phyloP scores from a whole-genome alignment of 2,113 vertebrate genomes.

The Platichthys flesus region DNA sequence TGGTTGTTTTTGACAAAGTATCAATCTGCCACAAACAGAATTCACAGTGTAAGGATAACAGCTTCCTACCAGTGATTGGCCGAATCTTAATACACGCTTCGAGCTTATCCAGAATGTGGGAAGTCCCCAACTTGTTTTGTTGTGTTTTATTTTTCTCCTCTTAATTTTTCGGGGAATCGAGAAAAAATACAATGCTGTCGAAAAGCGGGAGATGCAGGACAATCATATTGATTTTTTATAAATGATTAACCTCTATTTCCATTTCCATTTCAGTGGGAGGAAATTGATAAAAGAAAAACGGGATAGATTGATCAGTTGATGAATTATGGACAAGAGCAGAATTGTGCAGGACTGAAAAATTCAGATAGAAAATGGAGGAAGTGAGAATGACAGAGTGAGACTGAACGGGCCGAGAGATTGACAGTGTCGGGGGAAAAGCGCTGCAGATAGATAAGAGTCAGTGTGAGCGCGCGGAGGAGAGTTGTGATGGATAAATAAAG shows the following conservation, averaged over 20 bases:
- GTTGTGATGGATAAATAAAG: slow-evolving; percentile 65
- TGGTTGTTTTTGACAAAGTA: slow-evolving; percentile 42
- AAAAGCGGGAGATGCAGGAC: neutral
- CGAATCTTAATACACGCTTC: slow-evolving; percentile 11
- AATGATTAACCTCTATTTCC: neutral
- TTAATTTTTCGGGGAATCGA: slow-evolving; percentile 12
- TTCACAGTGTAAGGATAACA: slow-evolving; percentile 37
- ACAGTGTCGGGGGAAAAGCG: slow-evolving; percentile 37
- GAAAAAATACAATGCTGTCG: slow-evolving; percentile 1
- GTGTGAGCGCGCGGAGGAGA: slow-evolving; percentile 47
- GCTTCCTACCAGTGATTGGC: slow-evolving; percentile 17
- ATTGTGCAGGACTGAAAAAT: slow-evolving; percentile 28
- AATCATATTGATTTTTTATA: neutral
- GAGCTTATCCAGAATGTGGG: slow-evolving; percentile 9
- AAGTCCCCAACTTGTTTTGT: slow-evolving; percentile 29
- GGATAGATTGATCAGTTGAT: slow-evolving; percentile 21
- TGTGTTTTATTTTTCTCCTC: neutral
- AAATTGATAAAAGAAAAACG: slow-evolving; percentile 13
- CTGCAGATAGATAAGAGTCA: slow-evolving; percentile 42
- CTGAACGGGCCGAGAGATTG: slow-evolving; percentile 41
- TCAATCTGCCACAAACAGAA: slow-evolving; percentile 29
- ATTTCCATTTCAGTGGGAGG: slow-evolving; percentile 10
- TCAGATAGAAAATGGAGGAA: slow-evolving; percentile 45
- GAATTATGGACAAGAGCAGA: slow-evolving; percentile 39
- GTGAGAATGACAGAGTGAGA: slow-evolving; percentile 38